Conservation (phyloP, 1,140 invertebrate genomes). For the Bombus waltoni region DNA sequence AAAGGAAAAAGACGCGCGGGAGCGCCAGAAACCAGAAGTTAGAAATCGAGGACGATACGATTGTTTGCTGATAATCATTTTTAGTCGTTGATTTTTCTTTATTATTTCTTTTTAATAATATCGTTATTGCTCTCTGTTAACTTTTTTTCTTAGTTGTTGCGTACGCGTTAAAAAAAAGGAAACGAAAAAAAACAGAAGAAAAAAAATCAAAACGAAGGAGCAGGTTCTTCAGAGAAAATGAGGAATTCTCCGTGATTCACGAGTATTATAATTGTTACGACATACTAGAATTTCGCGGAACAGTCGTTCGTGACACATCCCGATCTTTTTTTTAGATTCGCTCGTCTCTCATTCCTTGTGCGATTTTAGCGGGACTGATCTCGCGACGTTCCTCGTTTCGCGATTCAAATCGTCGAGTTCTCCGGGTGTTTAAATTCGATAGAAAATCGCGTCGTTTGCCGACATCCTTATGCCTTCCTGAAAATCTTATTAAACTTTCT, state of each 20-base stretch:
- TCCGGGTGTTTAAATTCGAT: background rate
- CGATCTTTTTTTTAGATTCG: background rate
- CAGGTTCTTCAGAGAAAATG: background rate
- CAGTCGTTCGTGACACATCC: background rate
- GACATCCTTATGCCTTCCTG: conserved; percentile 6
- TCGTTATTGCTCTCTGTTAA: conserved; percentile 40
- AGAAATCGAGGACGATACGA: conserved; percentile 56
- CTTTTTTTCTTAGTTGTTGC: conserved; percentile 45
- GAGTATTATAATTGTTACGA: conserved; percentile 13
- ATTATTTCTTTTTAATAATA: conserved; percentile 8
- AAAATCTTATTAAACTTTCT: background rate
- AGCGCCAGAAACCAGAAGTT: conserved; percentile 25
- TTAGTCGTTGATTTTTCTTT: conserved; percentile 40
- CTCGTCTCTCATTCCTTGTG: background rate
- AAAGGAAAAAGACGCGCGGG: conserved; percentile 40
- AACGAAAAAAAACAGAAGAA: background rate
- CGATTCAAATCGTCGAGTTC: background rate
- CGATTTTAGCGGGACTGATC: background rate
- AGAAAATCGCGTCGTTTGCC: background rate
- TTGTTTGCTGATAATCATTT: conserved; percentile 48
- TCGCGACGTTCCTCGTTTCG: background rate
- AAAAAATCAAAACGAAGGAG: background rate
- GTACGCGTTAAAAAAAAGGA: background rate
- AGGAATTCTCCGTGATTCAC: background rate
- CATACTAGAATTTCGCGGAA: background rate